Conservation (phyloP, 30 jellyfish, hydroid and myxozoan species). For the Catostylus mosaicus region DNA sequence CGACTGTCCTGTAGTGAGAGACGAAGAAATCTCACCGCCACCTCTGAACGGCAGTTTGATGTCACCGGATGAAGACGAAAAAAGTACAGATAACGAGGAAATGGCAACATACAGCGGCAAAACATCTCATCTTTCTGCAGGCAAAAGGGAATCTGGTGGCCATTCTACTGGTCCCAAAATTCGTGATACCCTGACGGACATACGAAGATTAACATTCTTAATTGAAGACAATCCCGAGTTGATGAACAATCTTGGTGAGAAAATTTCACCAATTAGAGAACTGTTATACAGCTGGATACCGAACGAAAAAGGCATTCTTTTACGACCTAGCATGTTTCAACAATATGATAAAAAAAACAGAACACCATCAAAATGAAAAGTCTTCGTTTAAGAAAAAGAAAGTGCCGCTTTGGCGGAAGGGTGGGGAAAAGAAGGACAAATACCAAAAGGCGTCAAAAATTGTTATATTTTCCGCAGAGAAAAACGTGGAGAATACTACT, state of each 20-base stretch:
- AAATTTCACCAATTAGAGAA: conserved; percentile 7
- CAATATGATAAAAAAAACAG: no score
- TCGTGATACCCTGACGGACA: conserved; percentile 11
- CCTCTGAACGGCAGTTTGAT: conserved; percentile 1
- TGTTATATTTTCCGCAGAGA: background rate
- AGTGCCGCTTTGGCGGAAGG: no score
- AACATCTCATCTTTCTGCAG: conserved; percentile 5
- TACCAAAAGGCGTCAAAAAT: conserved; percentile 12
- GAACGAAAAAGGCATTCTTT: conserved; percentile 13
- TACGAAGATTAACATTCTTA: background rate
- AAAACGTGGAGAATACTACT: background rate
- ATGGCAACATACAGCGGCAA: conserved; percentile 1
- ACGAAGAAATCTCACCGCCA: conserved; percentile 19
- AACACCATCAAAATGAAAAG: no score
- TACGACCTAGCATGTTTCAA: conserved; percentile 6
- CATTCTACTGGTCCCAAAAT: conserved; percentile 27
- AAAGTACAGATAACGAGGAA: conserved; percentile 7
- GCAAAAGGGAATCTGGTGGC: conserved; percentile 20
- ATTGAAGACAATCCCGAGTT: conserved; percentile 4
- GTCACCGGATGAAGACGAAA: conserved; percentile 18
- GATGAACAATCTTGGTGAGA: background rate
- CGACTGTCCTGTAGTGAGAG: conserved; percentile 22
- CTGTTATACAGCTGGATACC: conserved; percentile 11
- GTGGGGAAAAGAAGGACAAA: background rate
- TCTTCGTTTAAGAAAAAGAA: no score